Evolutionary conservation across 2,797 vertebrate species (phyloP).

Genomic region (Argya squamiceps): DNA sequence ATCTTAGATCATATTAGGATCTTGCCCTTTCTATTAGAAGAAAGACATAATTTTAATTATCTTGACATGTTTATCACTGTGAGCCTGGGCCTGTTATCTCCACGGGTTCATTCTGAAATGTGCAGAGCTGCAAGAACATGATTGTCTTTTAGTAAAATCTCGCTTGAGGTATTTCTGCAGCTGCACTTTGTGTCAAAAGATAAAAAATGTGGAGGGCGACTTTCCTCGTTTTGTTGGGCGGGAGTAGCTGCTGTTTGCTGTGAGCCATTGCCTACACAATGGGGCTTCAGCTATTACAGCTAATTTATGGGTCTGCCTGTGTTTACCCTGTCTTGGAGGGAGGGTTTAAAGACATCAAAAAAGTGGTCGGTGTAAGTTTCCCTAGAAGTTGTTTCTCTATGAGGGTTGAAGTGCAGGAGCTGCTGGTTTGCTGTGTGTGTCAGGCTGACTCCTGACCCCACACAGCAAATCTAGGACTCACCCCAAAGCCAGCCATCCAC

Average conservation of each 20-base stretch:
- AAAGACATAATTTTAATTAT: conserved; percentile 49
- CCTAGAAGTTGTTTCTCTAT: background rate
- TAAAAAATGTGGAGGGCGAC: conserved; percentile 45
- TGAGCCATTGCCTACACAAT: conserved; percentile 46
- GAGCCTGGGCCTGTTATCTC: conserved; percentile 30
- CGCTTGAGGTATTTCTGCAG: conserved; percentile 44
- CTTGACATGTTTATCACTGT: conserved; percentile 50
- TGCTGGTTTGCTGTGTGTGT: background rate
- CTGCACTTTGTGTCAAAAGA: conserved; percentile 47
- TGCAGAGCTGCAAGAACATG: background rate
- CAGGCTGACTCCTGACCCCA: background rate
- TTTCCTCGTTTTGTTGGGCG: conserved; percentile 8
- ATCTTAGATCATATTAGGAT: background rate
- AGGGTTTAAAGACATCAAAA: conserved; percentile 22
- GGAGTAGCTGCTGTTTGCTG: conserved; percentile 41
- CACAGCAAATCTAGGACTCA: background rate
- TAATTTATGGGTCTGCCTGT: conserved; percentile 50
- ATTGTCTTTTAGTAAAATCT: conserved; percentile 17
- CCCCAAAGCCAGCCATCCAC: background rate
- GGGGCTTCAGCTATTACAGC: conserved; percentile 6
- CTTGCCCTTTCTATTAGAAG: conserved; percentile 36
- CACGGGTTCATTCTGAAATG: background rate
- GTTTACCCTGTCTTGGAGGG: conserved; percentile 14
- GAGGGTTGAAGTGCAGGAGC: background rate
- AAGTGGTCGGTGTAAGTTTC: background rate